phyloP scores from a whole-genome alignment of 2,888 invertebrate species.

The Xanthia togata region DNA sequence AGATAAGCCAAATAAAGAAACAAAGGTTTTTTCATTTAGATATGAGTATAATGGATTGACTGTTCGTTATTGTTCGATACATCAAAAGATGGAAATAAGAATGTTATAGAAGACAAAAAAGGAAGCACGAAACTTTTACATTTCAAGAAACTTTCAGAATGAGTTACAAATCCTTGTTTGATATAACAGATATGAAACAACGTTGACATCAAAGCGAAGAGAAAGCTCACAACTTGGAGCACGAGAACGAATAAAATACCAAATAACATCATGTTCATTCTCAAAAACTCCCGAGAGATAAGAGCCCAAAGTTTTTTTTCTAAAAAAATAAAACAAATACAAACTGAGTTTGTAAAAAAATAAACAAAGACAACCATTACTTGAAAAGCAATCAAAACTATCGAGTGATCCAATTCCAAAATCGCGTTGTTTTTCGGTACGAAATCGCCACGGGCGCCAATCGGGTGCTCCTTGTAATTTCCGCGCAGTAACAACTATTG shows the following conservation, averaged over 20 bases:
- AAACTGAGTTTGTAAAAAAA: conserved; percentile 61
- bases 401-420: conserved; percentile 80
- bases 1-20: neutral
- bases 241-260: conserved; percentile 15
- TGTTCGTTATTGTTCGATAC: neutral
- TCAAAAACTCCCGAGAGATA: neutral
- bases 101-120: neutral
- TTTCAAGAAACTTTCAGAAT: neutral
- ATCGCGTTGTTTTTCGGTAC: conserved; percentile 78
- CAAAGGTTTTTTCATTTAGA: neutral
- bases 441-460: conserved; percentile 74
- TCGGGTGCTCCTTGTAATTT: conserved; percentile 76
- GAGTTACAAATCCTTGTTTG: conserved; percentile 23
- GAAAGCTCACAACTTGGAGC: neutral
- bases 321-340: conserved; percentile 40
- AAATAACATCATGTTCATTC: neutral
- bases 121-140: neutral
- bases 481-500: conserved; percentile 80
- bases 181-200: neutral
- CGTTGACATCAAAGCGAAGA: neutral
- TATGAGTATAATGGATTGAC: neutral
- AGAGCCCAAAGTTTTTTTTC: conserved; percentile 19
- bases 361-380: conserved; percentile 73
- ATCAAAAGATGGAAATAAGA: neutral
- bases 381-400: conserved; percentile 84